Evolutionary conservation across 2,888 invertebrate genomes (phyloP).

Genomic region (Parasteatoda lunata): DNA sequence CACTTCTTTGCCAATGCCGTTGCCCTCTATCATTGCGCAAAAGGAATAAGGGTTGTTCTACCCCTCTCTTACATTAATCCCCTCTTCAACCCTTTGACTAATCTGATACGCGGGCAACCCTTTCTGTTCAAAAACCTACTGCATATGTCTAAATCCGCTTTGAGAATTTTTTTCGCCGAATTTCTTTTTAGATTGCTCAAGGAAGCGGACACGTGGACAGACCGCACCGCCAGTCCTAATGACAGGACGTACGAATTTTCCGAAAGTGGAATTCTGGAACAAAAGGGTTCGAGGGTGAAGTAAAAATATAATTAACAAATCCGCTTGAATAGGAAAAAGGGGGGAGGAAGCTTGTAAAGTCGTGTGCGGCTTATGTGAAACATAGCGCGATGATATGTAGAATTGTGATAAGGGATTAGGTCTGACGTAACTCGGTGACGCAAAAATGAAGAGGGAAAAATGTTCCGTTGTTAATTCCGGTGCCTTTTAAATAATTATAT

Average conservation of each 20-base stretch:
- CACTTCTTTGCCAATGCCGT: slow-evolving; percentile 17
- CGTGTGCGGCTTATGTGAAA: neutral
- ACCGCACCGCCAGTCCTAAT: slow-evolving; percentile 29
- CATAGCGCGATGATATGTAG: neutral
- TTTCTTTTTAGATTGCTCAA: slow-evolving; percentile 40
- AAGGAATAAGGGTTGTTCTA: slow-evolving; percentile 4
- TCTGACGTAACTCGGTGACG: neutral
- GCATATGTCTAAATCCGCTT: slow-evolving; percentile 32
- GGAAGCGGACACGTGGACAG: slow-evolving; percentile 30
- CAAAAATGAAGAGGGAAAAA: neutral
- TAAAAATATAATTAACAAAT: slow-evolving; percentile 15
- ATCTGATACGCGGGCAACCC: slow-evolving; percentile 38
- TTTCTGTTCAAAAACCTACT: slow-evolving; percentile 10
- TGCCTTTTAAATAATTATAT: neutral
- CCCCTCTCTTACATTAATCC: slow-evolving; percentile 21
- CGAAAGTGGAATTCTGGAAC: slow-evolving; percentile 17
- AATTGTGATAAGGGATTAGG: neutral
- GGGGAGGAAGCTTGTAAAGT: neutral
- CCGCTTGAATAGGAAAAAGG: neutral
- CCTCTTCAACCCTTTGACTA: slow-evolving; percentile 18
- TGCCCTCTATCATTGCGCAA: slow-evolving; percentile 55
- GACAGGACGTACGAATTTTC: slow-evolving; percentile 11
- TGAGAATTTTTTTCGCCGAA: slow-evolving; percentile 12
- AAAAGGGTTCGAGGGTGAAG: neutral
- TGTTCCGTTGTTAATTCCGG: neutral